Base-by-base conservation (phyloP, 2,888 invertebrate species). In the Chirona hameri region DNA sequence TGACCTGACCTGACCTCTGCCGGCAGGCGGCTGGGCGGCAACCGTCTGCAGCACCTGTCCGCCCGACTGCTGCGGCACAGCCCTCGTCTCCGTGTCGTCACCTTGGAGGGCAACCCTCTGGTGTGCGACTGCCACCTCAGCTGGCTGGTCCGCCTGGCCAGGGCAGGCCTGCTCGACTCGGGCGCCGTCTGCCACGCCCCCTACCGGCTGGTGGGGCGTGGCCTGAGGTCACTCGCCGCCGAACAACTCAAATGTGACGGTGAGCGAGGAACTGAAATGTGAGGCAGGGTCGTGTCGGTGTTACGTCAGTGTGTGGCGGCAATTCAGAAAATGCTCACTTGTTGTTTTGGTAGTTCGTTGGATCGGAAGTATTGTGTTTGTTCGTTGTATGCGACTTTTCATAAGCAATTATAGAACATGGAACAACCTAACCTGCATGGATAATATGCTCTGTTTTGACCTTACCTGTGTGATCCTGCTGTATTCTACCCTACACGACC, bases 111-210 rank as follows among this genome's bases (percentile, higher is more conserved):
- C 86, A 98, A 98, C 90, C 95, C 96, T 7, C 92, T 98, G 87
- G 92, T 93, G 86, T 98, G 98, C 90, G 95, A 96, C 87, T 98
- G 98, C 88, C 96, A 97, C 89, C 90, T 97, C 87, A 93, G 94
- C 57, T 97, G 97, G 96, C 93, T 98, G 88, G 92, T 12, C 7
- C 80, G 80, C 15, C 80, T 80, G 80, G 55, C 52, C n/a, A 48
- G 80, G 52, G 80, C 29, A 12, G 52, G 80, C 52, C n/a, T 52
- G n/a, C 52, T 80, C 10, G 80, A 48, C 48, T n/a, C 52, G 18
- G 55, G 27, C 27, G 52, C 80, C 48, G 52, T 80, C 52, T 80
- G 80, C 80, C 80, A 80, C 80, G 80, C 80, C 14, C 80, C 80
- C 15, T 80, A 52, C 29, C 80, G 29, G 48, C 80, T 80, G 55